A percentile compares a stretch with the other conserved stretches of the same genome.
These are phyloP conservation scores for Corythornis madagascariensis DNA, from an alignment of 2,113 vertebrate species.

Conservation along the genomic window DNA sequence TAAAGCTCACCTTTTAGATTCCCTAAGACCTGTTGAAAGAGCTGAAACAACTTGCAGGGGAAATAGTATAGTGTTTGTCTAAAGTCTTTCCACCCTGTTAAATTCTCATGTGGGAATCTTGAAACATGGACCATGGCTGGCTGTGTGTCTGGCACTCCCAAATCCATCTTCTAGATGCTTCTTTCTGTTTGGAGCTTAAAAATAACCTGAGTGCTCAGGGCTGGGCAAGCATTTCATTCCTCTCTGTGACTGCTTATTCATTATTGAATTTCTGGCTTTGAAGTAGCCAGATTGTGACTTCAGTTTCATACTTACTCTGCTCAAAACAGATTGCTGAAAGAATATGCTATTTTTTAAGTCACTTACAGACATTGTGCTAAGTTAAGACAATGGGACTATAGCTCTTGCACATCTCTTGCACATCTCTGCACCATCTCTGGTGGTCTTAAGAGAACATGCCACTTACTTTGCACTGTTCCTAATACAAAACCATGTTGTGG, in stretches of 20 bases:
- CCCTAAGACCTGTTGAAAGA: not conserved
- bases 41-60: not conserved
- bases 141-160: not conserved
- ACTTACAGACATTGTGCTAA: not conserved
- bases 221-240: not conserved
- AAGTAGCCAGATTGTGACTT: not conserved
- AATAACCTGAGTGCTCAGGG: not conserved
- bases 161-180: not conserved
- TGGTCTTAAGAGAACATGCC: not conserved
- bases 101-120: not conserved
- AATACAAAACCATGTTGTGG: not conserved
- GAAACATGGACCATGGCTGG: not conserved
- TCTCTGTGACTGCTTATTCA: not conserved
- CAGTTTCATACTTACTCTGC: not conserved
- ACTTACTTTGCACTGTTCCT: not conserved
- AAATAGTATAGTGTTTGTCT: not conserved
- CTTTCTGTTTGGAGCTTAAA: not conserved
- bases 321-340: not conserved
- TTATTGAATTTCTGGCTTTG: not conserved
- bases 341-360: not conserved
- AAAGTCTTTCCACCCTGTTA: not conserved
- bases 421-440: not conserved
- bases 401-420: not conserved
- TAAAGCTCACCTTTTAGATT: no score
- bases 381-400: not conserved